Evolutionary conservation across 1,140 invertebrate genomes (phyloP), one percentile per base, ranked within the genome.

Genomic region (Lineus longissimus): DNA sequence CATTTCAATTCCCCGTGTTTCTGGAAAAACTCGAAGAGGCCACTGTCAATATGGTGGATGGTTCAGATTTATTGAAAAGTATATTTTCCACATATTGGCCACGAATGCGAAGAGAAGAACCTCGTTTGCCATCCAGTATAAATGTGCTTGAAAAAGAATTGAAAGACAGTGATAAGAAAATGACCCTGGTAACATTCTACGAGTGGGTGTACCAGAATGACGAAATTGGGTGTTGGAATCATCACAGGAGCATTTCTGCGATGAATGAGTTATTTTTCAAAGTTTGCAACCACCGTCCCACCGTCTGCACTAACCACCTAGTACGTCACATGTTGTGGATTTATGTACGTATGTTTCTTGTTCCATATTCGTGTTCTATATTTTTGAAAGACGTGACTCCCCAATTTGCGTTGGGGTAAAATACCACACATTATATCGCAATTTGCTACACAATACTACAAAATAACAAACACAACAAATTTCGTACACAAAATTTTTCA

Each of bases 161-260:
- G 6, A 36, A 36, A 36, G 15, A 36, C 15, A n/a, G 4, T 6
- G 6, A 27, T 51, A n/a, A 51, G 4, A 51, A 51, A 51, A 4
- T n/a, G 4, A 51, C n/a, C 4, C 25, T 51, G 6, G n/a, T n/a
- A 6, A n/a, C 9, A 7, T 51, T 51, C 6, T 51, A 51, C n/a
- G 47, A 51, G n/a, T 51, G 47, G 47, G 4, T 51, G 6, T 51
- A 51, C 47, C 47, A 51, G n/a, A 6, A 51, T n/a, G 47, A 51
- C 6, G 47, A 51, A 7, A 51, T 51, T 7, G 47, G 47, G 47
- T 6, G 47, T 6, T 51, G 47, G 47, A 51, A 51, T n/a, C 47
- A 51, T 51, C n/a, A 7, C 25, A 51, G 47, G n/a, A n/a, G 4
- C 6, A n/a, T 51, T 4, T 7, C 4, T 7, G 6, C n/a, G 6